Evolutionary conservation across 2,888 invertebrate genomes (phyloP), one percentile per base, ranked within the genome.

Genomic region (Parapristionchus giblindavisi): DNA sequence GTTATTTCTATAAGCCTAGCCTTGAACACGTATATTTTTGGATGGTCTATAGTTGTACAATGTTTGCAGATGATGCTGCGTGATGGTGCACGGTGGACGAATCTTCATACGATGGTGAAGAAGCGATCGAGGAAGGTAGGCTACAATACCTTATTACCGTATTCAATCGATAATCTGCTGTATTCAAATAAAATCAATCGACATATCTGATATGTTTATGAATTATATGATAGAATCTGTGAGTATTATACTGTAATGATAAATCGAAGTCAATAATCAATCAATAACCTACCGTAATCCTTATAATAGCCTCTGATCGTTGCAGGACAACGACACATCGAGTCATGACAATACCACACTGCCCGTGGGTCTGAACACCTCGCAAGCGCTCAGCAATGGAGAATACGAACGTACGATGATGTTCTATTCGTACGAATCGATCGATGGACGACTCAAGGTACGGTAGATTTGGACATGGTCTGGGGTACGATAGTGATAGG

Each of bases 351-450:
- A n/a, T n/a, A 29, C 43, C 11, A 24, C 27, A n/a, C n/a, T n/a
- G n/a, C n/a, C n/a, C n/a, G n/a, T n/a, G n/a, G 68, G 68, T 1
- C 52, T 68, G 34, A 52, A 68, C 52, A 68, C 68, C n/a, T 52
- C 68, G 24, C 68, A 68, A 29, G 36, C 34, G 6, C 21, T 36
- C 51, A 6, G 36, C n/a, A 51, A 52, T 21, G 68, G 52, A 34
- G 68, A 52, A n/a, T 38, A 34, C 51, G 68, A 68, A 24, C 68
- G 68, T n/a, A 68, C 68, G 17, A 32, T 68, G n/a, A 6, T 68
- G 27, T 68, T 68, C 68, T 68, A 52, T 36, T 68, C 68, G 34
- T 52, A 52, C 36, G 17, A 52, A 34, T 34, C 52, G 32, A n/a
- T 34, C 36, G 21, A 43, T 21, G 68, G 68, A 29, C 14, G 43